phyloP scores from a whole-genome alignment of 2,797 vertebrate species.

The Atherinosoma microstoma region DNA sequence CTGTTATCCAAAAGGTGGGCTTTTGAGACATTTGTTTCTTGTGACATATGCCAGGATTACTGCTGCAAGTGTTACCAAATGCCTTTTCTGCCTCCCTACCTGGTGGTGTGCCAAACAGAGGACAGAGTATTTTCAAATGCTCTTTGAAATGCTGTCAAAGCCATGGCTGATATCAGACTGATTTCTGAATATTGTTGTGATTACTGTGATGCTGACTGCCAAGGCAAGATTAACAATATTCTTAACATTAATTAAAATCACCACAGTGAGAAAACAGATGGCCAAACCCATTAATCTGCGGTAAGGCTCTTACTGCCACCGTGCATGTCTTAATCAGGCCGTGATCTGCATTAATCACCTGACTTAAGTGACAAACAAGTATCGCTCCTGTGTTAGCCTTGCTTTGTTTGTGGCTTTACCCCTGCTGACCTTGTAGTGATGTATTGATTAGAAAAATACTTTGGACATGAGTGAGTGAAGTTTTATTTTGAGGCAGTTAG shows the following conservation, averaged over 20 bases:
- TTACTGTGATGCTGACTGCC: conserved; percentile 44
- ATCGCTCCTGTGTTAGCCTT: conserved; percentile 69
- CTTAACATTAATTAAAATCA: conserved; percentile 83
- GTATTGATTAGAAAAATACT: conserved; percentile 51
- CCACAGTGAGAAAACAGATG: conserved; percentile 82
- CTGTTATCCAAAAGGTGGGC: conserved; percentile 72
- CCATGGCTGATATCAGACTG: conserved; percentile 36
- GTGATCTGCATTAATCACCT: conserved; percentile 84
- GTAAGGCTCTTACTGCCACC: conserved; percentile 83
- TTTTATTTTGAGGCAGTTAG: conserved; percentile 30
- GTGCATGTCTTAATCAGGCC: conserved; percentile 81
- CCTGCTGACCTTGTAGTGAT: conserved; percentile 63
- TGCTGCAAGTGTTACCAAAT: conserved; percentile 73
- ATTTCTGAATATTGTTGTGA: conserved; percentile 56
- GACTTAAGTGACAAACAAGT: conserved; percentile 84
- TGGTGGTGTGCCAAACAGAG: conserved; percentile 38
- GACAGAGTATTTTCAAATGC: conserved; percentile 47
- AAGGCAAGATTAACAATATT: conserved; percentile 67
- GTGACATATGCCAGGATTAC: conserved; percentile 79
- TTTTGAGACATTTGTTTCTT: conserved; percentile 79
- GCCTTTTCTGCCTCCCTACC: conserved; percentile 61
- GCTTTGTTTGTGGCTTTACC: conserved; percentile 66
- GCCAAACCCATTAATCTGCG: conserved; percentile 76
- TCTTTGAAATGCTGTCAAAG: conserved; percentile 34
- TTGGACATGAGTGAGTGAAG: conserved; percentile 13